Percentiles rank a stretch among this genome's conserved stretches.
Evolutionary conservation across 2,797 vertebrate species (phyloP).

Genomic region (Gila robusta): DNA sequence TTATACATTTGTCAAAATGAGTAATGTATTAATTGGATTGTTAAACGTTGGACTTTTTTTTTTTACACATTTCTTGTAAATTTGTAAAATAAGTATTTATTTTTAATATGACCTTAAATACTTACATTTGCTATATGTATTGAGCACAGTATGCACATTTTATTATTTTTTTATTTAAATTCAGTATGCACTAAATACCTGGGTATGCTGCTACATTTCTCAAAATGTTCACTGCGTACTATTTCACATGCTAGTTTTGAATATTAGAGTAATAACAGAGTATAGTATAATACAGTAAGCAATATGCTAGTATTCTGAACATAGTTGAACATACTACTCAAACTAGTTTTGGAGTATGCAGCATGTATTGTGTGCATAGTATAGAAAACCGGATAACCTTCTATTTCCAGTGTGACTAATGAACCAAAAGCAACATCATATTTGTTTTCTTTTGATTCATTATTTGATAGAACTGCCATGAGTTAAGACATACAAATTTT

Average conservation of each 20-base stretch:
- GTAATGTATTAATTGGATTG: too few species aligned
- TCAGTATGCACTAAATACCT: not conserved
- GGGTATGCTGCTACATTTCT: not conserved
- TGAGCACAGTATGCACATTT: too few species aligned
- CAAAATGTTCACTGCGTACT: not conserved
- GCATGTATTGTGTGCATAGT: not conserved
- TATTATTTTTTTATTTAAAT: too few species aligned
- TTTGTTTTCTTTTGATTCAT: not conserved
- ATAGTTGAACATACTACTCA: not conserved
- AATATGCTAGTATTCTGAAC: not conserved
- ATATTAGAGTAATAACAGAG: not conserved
- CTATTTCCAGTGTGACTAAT: not conserved
- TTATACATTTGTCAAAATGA: not conserved
- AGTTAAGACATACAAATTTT: not conserved
- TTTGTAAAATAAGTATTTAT: too few species aligned
- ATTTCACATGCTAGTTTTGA: not conserved
- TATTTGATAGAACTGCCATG: not conserved
- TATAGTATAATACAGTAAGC: not conserved
- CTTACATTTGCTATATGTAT: too few species aligned
- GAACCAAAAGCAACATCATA: not conserved
- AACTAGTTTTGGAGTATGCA: not conserved
- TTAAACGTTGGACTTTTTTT: too few species aligned
- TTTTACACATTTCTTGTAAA: too few species aligned
- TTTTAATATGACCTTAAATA: too few species aligned
- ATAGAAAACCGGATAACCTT: not conserved